These are phyloP conservation scores for Gryllus longicercus DNA, from an alignment of 2,888 invertebrate genomes.

Conservation along the genomic window DNA sequence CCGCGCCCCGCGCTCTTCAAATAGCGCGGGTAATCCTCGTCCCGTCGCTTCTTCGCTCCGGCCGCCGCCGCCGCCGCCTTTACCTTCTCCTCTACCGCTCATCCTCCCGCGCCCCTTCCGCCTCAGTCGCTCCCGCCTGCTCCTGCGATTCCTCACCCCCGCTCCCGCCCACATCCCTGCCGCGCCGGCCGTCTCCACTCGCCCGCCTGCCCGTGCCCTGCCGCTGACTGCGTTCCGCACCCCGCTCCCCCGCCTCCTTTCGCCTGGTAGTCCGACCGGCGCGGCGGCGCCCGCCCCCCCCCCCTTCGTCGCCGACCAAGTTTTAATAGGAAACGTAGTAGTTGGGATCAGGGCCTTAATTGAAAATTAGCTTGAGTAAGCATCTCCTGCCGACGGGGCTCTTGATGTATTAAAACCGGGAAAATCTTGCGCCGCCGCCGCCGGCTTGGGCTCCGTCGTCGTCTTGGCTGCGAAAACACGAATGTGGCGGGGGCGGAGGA, in stretches of 20 bases:
- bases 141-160: too few relatives aligned
- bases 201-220: neutral
- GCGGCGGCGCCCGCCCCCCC: neutral
- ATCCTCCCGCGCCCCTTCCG: too few relatives aligned
- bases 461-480: neutral
- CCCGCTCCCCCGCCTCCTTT: neutral
- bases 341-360: slow-evolving; percentile 36
- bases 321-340: slow-evolving; percentile 33
- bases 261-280: neutral
- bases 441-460: neutral
- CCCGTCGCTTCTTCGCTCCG: neutral
- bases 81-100: too few relatives aligned
- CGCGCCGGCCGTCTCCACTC: neutral
- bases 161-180: too few relatives aligned
- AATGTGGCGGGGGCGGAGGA: neutral
- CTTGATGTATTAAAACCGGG: slow-evolving; percentile 31
- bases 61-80: too few relatives aligned
- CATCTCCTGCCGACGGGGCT: slow-evolving; percentile 28
- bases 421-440: slow-evolving; percentile 24
- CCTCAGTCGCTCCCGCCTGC: too few relatives aligned
- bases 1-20: neutral
- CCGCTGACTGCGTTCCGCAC: too few relatives aligned
- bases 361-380: slow-evolving; percentile 37
- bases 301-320: slow-evolving; percentile 23
- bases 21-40: slow-evolving; percentile 2